phyloP scores from a whole-genome alignment of 2,797 vertebrate species.

The Tapera naevia region DNA sequence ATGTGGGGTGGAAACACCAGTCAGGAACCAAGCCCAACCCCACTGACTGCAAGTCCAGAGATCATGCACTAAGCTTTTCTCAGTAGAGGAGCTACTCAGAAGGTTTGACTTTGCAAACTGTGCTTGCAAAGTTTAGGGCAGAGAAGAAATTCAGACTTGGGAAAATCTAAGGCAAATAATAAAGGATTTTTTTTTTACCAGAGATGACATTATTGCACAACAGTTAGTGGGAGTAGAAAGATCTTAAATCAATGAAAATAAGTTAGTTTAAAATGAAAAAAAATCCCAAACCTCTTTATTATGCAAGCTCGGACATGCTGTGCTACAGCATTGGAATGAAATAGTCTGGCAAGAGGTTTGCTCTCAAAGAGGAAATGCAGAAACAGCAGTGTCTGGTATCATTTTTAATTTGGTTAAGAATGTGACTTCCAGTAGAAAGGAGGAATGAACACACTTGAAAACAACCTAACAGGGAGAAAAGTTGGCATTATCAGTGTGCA shows the following conservation, averaged over 20 bases:
- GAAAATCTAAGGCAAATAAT: neutral
- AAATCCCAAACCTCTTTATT: conserved; percentile 10
- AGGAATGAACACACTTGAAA: neutral
- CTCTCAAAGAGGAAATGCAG: conserved; percentile 46
- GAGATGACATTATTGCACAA: conserved; percentile 11
- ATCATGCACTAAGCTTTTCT: neutral
- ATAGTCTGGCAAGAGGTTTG: conserved; percentile 8
- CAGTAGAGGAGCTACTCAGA: neutral
- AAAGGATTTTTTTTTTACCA: conserved; percentile 41
- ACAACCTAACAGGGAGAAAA: neutral
- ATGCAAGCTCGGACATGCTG: conserved; percentile 55
- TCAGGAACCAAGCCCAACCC: neutral
- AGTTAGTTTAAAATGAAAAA: conserved; percentile 28
- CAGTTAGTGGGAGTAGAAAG: conserved; percentile 7
- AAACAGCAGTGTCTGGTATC: conserved; percentile 44
- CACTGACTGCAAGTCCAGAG: neutral
- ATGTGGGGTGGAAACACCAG: neutral
- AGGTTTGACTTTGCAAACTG: neutral
- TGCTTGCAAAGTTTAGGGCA: neutral
- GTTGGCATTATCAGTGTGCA: accelerated
- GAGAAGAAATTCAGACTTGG: neutral
- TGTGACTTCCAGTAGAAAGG: conserved; percentile 30
- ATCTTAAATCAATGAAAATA: conserved; percentile 48
- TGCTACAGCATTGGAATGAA: conserved; percentile 31
- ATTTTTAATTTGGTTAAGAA: conserved; percentile 53